Base-by-base conservation (phyloP, 2,113 vertebrate species). In the Crotophaga sulcirostris region DNA sequence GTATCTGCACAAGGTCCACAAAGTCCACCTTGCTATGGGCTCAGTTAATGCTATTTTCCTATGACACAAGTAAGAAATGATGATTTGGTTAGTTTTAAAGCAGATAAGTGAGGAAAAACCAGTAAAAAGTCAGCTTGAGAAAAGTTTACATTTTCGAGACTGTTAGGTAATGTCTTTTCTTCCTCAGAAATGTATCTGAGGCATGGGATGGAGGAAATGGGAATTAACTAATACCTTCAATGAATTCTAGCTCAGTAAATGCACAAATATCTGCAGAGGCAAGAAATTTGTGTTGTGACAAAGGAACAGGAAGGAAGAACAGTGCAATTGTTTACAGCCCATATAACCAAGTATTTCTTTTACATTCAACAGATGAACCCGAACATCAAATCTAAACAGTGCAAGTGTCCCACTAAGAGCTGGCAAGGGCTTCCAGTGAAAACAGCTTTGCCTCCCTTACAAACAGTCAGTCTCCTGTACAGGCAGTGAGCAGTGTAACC, bases 401-500 rank as follows among this genome's bases (percentile, higher is more conserved):
- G 84, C 14, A 55, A 42, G 66, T 38, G 28, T 38, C 10, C 55
- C 7, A 23, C 25, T 58, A 74, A 34, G 44, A 36, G 13, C 3
- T 77, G 42, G 29, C 7, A 66, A 72, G 36, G 40, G 21, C 82
- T 60, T 63, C 66, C 59, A 77, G 40, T 60, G 33, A 70, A 52
- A 72, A 58, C n/a, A 72, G 59, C 20, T 72, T 81, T 34, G 52
- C 29, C 29, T 89, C 33, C 44, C 91, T 94, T 87, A 91, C 79
- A 23, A 58, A 81, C 5, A 52, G 38, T 80, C 87, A 94, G 76
- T 42, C 93, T 62, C 58, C 17, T 76, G 49, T 60, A 81, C 38
- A 69, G 91, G 83, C 78, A 84, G 92, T 67, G 93, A 91, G 67
- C 83, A 95, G 68, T 51, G 73, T 16, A 91, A 93, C 28, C 25